These are phyloP conservation scores for Scortum barcoo DNA, from an alignment of 2,113 vertebrate genomes.

Conservation along the genomic window DNA sequence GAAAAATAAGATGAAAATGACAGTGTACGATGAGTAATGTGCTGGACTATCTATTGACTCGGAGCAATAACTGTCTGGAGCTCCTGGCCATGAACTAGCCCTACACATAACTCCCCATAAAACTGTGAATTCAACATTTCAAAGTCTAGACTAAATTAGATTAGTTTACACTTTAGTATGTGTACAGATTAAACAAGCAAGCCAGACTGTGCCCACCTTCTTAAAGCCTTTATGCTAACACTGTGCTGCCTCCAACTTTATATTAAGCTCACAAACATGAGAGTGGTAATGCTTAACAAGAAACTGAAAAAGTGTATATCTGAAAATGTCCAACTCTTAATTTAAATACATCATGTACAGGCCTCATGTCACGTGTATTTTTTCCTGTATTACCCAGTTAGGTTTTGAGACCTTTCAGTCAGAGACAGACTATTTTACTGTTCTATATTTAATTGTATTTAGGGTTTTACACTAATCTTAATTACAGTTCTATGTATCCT, in stretches of 20 bases:
- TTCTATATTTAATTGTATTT: slow-evolving; percentile 26
- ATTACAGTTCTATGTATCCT: slow-evolving; percentile 42
- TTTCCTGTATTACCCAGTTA: neutral
- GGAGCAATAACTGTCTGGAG: too few relatives aligned
- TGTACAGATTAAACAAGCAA: too few relatives aligned
- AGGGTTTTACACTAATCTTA: slow-evolving; percentile 60
- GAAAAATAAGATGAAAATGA: too few relatives aligned
- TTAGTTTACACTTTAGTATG: too few relatives aligned
- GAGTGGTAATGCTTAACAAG: neutral
- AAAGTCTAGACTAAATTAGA: too few relatives aligned
- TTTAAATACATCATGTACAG: neutral
- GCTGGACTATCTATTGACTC: too few relatives aligned
- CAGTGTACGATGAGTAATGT: too few relatives aligned
- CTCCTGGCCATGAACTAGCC: too few relatives aligned
- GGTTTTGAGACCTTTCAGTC: neutral
- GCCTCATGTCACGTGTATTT: neutral
- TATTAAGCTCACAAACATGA: neutral
- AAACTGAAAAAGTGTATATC: neutral
- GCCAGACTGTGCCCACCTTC: neutral
- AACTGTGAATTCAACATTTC: too few relatives aligned
- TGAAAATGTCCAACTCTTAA: neutral
- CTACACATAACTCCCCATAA: too few relatives aligned
- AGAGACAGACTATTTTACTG: neutral
- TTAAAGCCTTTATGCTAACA: neutral
- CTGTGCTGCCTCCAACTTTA: neutral